Evolutionary conservation across 2,113 vertebrate species (phyloP), one percentile per base, ranked within the genome.

Genomic region (Pteruthius melanotis): DNA sequence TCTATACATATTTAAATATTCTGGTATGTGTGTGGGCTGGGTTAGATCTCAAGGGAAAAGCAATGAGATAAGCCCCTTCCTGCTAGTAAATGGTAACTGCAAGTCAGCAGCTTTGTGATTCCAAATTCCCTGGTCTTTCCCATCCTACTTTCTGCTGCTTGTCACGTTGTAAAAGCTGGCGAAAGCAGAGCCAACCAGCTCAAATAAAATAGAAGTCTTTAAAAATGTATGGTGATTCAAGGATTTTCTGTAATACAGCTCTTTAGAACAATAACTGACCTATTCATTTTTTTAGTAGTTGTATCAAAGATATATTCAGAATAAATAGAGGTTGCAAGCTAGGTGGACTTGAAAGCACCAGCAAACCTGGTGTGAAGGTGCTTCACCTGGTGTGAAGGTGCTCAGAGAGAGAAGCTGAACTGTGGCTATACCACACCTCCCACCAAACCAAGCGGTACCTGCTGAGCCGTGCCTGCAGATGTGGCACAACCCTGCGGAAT

Each of bases 61-160:
- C 39, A 93, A 85, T 20, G 45, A 92, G 72, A 89, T 56, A 93
- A 92, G 52, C 27, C 35, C 57, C 54, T 84, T 94, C 59, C 65
- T 87, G 65, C 37, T 93, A 52, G 54, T 79, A 82, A 86, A 82
- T 2, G 14, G 74, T 20, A 89, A 65, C n/a, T 83, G 57, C 53
- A 87, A 94, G 53, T 95, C 87, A 95, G 89, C 81, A 90, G 84
- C 65, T 91, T 69, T 64, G 42, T 37, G 31, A 31, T 72, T 64
- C 78, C 71, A 64, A 64, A 95, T 54, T 83, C 3, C 2, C 50
- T 83, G 31, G 44, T 52, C 31, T 42, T 83, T 76, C 57, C 63
- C 57, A 44, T 40, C 45, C 37, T 42, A 15, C 66, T 49, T 15
- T 68, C 42, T 72, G 64, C 54, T 65, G 68, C 45, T 54, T 82